A percentile compares a stretch with the other conserved stretches of the same genome.
phyloP scores from a whole-genome alignment of 2,888 invertebrate species.

The Polyploca ridens region DNA sequence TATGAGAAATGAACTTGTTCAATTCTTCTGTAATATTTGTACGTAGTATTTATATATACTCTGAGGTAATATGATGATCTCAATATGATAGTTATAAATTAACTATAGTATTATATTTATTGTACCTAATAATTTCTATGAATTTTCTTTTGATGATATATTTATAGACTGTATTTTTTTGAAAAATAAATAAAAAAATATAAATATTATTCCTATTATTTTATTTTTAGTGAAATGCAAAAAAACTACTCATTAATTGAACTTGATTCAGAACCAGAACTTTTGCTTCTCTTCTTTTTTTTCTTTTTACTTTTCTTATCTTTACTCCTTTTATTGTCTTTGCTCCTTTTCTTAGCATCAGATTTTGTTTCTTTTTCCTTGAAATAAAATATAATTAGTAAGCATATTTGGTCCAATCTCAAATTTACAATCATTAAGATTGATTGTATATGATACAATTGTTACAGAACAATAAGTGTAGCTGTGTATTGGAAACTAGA shows the following conservation, averaged over 20 bases:
- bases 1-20: no score
- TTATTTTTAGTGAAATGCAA: slow-evolving; percentile 22
- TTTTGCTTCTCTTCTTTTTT: slow-evolving; percentile 62
- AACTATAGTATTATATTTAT: neutral
- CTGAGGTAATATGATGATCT: neutral
- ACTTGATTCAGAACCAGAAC: slow-evolving; percentile 55
- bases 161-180: neutral
- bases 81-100: neutral
- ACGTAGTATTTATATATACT: no score
- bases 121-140: no score
- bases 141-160: no score
- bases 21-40: no score
- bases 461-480: no score
- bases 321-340: slow-evolving; percentile 67
- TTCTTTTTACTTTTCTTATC: slow-evolving; percentile 74
- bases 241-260: slow-evolving; percentile 38
- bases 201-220: neutral
- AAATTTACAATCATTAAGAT: neutral
- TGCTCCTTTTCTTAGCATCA: slow-evolving; percentile 60
- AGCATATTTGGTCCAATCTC: neutral
- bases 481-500: no score
- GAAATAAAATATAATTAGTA: slow-evolving; percentile 24
- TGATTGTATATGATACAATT: no score
- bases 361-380: slow-evolving; percentile 57
- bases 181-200: neutral